Base-by-base conservation (phyloP, 2,797 vertebrate genomes). In the Pipistrellus pipistrellus region DNA sequence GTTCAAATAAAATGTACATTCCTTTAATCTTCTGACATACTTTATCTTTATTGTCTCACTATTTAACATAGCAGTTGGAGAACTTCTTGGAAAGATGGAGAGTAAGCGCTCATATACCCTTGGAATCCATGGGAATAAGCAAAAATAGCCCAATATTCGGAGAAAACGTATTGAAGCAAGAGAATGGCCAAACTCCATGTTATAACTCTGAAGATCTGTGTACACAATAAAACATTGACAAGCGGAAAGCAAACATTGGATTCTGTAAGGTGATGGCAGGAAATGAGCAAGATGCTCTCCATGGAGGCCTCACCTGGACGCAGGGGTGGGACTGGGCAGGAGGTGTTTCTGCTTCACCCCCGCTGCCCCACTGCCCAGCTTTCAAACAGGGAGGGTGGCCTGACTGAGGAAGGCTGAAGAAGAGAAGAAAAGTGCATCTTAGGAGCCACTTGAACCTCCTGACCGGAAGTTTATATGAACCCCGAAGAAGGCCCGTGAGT, bases 61-160 rank as follows among this genome's bases (percentile, higher is more conserved):
- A 62, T 64, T 46, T 73, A 83, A 88, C 87, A 80, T 80, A 83
- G 57, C 86, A 83, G 64, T 55, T 59, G 51, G 83, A 90, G 84
- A 73, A 81, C 80, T 87, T 90, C 72, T 91, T 88, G 72, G 66
- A 87, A 93, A 94, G 72, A 81, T 59, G 77, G 73, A 88, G 55
- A 85, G 20, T 46, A 64, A 85, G n/a, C 8, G 8, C 41, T 55
- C 23, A 57, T 75, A 41, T 41, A 38, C 38, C 73, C 66, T 89
- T 91, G 51, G 90, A 86, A 78, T 32, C 55, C 57, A 11, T 17
- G 75, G 27, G 90, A 64, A 89, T 48, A 71, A 77, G 44, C 48
- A 83, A 83, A 91, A 86, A 59, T 21, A 55, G 21, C n/a, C 35
- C 66, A 83, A 62, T 8, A 57, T 15, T 85, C 32, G 18, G 86